Evolutionary conservation across 2,888 invertebrate species (phyloP).

Genomic region (Villa cingulata): DNA sequence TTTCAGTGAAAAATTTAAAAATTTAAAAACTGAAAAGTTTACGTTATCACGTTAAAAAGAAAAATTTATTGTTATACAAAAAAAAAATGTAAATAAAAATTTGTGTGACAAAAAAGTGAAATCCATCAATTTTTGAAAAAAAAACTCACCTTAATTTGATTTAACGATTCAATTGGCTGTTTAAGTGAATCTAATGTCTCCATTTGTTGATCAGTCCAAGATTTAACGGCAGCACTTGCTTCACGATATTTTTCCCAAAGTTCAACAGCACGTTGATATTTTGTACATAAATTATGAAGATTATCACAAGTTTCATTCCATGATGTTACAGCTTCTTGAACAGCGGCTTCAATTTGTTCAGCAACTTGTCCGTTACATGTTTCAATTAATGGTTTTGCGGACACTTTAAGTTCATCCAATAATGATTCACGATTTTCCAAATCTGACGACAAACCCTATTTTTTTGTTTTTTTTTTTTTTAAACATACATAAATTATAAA

Average conservation of each 20-base stretch:
- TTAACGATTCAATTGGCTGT: conserved; percentile 54
- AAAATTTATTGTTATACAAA: too few relatives aligned
- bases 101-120: too few relatives aligned
- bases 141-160: conserved; percentile 54
- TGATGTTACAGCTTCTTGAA: conserved; percentile 63
- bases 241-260: conserved; percentile 71
- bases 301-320: conserved; percentile 70
- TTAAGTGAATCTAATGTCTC: conserved; percentile 51
- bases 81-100: too few relatives aligned
- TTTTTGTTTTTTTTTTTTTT: too few relatives aligned
- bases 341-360: conserved; percentile 56
- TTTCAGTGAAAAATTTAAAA: too few relatives aligned
- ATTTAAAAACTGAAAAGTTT: too few relatives aligned
- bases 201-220: conserved; percentile 64
- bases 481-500: too few relatives aligned
- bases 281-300: conserved; percentile 57
- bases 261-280: conserved; percentile 68
- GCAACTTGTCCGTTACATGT: conserved; percentile 57
- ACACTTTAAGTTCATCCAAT: conserved; percentile 53
- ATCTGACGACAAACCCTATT: conserved; percentile 61
- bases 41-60: too few relatives aligned
- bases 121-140: too few relatives aligned
- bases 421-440: conserved; percentile 59
- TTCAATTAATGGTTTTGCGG: conserved; percentile 58
- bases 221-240: conserved; percentile 60